A percentile compares a stretch with the other conserved stretches of the same genome.
Evolutionary conservation across 2,113 vertebrate genomes (phyloP).

Genomic region (Microcebus ravelobensis): DNA sequence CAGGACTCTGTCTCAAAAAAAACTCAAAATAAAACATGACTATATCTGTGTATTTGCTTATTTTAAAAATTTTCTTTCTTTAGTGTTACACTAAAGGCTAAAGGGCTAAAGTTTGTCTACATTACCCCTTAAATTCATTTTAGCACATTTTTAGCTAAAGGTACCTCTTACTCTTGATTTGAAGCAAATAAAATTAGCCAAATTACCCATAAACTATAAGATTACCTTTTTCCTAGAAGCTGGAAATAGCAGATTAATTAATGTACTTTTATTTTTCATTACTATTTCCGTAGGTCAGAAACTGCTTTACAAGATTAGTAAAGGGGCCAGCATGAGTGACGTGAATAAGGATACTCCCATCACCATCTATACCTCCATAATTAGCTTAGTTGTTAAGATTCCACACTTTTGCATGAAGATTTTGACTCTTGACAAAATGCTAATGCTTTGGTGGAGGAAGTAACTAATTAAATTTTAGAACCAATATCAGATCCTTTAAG

Average conservation of each 20-base stretch:
- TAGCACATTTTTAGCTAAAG: not conserved
- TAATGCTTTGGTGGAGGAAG: not conserved
- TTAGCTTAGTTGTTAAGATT: not conserved
- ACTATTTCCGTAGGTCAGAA: not conserved
- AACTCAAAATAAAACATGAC: not conserved
- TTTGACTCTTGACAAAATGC: not conserved
- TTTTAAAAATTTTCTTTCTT: not conserved
- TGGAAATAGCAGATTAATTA: conserved; percentile 5
- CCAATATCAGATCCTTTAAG: not conserved
- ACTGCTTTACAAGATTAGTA: not conserved
- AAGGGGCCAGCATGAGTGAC: not conserved
- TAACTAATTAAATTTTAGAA: not conserved
- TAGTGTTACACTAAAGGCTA: not conserved
- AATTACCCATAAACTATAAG: not conserved
- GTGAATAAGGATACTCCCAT: not conserved
- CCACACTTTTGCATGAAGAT: not conserved
- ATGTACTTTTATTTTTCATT: not conserved
- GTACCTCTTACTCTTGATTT: not conserved
- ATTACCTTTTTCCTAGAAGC: not conserved
- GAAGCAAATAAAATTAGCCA: not conserved
- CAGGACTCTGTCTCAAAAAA: too few relatives aligned
- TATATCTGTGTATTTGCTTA: not conserved
- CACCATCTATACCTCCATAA: not conserved
- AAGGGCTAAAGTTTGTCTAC: not conserved
- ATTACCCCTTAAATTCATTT: not conserved